Percentiles rank a stretch among this genome's conserved stretches.
Evolutionary conservation across 2,888 invertebrate species (phyloP).

Genomic region (Microchrysa polita): DNA sequence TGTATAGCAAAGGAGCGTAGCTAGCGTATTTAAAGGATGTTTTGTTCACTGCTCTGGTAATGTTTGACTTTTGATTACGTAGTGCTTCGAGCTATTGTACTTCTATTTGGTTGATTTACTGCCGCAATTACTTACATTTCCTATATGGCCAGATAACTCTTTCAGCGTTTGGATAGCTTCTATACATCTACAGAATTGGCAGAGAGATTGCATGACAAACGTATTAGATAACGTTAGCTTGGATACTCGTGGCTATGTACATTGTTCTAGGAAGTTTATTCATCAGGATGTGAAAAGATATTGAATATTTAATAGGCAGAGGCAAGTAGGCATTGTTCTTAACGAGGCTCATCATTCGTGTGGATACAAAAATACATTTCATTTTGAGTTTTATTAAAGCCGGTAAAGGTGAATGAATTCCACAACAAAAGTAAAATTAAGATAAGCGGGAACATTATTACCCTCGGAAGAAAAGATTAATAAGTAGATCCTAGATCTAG

Average conservation of each 20-base stretch:
- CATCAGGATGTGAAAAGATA: not conserved
- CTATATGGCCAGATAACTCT: not conserved
- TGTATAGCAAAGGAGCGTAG: too few species aligned
- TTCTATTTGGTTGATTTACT: not conserved
- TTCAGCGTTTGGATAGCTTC: too few species aligned
- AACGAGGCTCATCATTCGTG: too few species aligned
- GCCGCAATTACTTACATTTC: not conserved
- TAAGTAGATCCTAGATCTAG: not conserved
- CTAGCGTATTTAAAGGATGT: not conserved
- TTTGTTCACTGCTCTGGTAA: not conserved
- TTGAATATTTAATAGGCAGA: conserved; percentile 5
- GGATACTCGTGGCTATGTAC: not conserved
- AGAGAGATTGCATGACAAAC: too few species aligned
- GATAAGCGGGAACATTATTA: not conserved
- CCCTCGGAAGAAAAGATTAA: not conserved
- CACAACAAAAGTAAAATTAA: not conserved
- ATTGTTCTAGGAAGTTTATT: not conserved
- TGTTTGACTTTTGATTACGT: conserved; percentile 7
- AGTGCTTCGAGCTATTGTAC: conserved; percentile 6
- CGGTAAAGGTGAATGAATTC: too few species aligned
- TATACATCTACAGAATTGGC: too few species aligned
- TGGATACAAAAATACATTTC: not conserved
- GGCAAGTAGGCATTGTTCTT: too few species aligned
- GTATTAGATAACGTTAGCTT: not conserved
- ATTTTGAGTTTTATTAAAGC: too few species aligned